Evolutionary conservation across 2,888 invertebrate species (phyloP), one percentile per base, ranked within the genome.

Genomic region (Nomada fabriciana): DNA sequence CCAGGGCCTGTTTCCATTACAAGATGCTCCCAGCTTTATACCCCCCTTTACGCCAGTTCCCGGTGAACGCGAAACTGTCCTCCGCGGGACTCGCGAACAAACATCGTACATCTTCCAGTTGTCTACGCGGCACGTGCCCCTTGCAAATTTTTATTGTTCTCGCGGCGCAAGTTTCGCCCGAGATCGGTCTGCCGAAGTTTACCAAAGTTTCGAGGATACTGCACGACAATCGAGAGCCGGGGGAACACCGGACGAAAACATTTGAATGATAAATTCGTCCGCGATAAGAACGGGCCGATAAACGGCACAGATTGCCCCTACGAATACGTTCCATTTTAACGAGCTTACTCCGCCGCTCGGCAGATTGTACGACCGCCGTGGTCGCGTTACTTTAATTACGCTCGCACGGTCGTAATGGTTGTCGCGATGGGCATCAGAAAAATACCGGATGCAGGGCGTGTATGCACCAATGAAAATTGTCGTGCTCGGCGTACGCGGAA

Each of bases 401-500:
- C 13, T 43, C 11, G 74, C 36, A 18, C 55, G 18, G 13, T 36
- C 36, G 36, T 5, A 15, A 20, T 52, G 52, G 81, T 70, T 60
- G 81, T 60, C 64, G 53, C 68, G 60, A 60, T 50, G 36, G 64
- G 36, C 73, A 50, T 55, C 63, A 52, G 70, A 18, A 61, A 75
- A 70, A 75, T 68, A 65, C 77, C 86, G 85, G 87, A 85, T 87
- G 77, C 72, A 15, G 47, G 57, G 50, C 42, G 74, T 77, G 76
- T 76, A 73, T 23, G 73, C 74, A 43, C 68, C 65, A 43, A 65
- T 65, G 82, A 76, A 84, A 88, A 87, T 84, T 81, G 82, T 86
- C 84, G 76, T 76, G 76, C 76, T 81, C 72, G 76, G 77, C 23
- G 74, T 47, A 64, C 61, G 61, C 36, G 77, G 61, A 61, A 65